Conservation (phyloP, 2,113 vertebrate species). For the Rhipidura dahli region DNA sequence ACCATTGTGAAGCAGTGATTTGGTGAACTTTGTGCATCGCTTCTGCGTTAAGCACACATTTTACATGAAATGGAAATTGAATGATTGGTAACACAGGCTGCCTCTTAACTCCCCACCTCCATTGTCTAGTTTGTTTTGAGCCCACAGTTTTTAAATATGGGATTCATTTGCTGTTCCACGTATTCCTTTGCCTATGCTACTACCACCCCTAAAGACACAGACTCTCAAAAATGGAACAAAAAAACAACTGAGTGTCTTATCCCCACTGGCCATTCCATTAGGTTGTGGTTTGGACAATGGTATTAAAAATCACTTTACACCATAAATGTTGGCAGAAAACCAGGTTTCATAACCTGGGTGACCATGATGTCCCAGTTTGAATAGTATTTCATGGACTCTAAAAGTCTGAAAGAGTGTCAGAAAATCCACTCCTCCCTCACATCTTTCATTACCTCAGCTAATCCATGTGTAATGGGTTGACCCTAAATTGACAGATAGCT, state of each 20-base stretch:
- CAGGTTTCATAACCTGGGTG: background rate
- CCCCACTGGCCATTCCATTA: background rate
- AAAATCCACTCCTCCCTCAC: background rate
- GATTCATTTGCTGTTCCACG: background rate
- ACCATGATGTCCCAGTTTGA: background rate
- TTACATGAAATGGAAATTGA: background rate
- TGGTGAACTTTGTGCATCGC: background rate
- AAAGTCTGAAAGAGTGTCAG: background rate
- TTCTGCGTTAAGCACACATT: accelerated
- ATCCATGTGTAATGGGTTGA: too few relatives aligned
- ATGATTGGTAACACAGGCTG: background rate
- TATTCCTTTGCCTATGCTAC: background rate
- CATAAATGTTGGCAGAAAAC: background rate
- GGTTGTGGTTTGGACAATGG: background rate
- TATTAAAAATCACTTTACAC: background rate
- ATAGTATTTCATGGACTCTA: background rate
- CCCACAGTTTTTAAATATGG: background rate
- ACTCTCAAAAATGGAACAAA: background rate
- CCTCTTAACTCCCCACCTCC: background rate
- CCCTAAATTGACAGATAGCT: too few relatives aligned
- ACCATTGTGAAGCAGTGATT: accelerated
- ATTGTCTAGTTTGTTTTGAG: background rate
- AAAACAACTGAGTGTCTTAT: background rate
- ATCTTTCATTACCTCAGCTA: background rate
- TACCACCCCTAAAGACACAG: background rate